Percentiles rank a stretch among this genome's conserved stretches.
Evolutionary conservation across 2,888 invertebrate genomes (phyloP).

Genomic region (Seira ritae): DNA sequence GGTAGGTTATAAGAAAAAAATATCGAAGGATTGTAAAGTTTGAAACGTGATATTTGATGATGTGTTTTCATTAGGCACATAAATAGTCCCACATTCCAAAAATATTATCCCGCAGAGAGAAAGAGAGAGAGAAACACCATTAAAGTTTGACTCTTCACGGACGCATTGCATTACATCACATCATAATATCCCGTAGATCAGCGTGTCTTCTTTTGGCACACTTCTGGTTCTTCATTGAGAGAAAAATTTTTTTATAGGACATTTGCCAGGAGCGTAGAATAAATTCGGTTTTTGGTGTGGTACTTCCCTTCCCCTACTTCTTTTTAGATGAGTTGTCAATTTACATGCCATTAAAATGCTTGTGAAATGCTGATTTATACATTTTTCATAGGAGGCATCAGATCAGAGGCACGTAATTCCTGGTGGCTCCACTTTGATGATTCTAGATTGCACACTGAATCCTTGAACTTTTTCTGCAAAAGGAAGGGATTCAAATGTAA

Average conservation of each 20-base stretch:
- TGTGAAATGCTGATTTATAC: neutral
- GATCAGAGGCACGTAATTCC: neutral
- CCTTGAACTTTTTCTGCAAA: conserved; percentile 62
- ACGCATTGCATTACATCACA: neutral
- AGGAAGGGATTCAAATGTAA: neutral
- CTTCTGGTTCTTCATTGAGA: conserved; percentile 1
- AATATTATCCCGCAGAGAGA: neutral
- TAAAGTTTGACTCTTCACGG: conserved; percentile 1
- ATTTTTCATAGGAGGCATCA: neutral
- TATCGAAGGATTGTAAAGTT: neutral
- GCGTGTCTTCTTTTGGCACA: neutral
- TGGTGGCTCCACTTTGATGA: conserved; percentile 14
- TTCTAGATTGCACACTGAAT: conserved; percentile 43
- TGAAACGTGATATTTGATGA: no score
- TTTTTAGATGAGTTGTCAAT: neutral
- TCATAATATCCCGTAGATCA: no score
- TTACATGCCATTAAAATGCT: neutral
- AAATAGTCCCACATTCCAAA: neutral
- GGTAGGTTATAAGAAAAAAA: neutral
- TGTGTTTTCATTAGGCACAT: conserved; percentile 1
- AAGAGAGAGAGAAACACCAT: no score
- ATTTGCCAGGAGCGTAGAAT: neutral
- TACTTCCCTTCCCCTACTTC: neutral
- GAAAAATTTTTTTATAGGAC: neutral
- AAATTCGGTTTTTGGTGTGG: neutral